Conservation (phyloP, 1,140 invertebrate species). For the Centruroides vittatus region DNA sequence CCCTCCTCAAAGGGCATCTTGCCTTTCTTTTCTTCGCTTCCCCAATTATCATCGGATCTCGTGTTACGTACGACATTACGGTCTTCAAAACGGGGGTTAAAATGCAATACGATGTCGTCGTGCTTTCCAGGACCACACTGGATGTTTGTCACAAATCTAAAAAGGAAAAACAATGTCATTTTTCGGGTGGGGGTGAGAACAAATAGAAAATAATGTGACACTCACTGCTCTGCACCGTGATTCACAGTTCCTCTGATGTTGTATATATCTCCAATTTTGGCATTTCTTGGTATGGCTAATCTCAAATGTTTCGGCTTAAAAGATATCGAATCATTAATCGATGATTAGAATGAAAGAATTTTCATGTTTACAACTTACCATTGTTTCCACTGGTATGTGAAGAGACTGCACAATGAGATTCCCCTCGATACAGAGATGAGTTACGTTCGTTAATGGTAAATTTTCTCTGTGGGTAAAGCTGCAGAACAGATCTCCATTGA, state of each 20-base stretch:
- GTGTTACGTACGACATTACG: conserved; percentile 10
- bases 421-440: conserved; percentile 13
- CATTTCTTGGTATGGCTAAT: conserved; percentile 6
- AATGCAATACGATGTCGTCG: conserved; percentile 12
- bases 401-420: conserved; percentile 8
- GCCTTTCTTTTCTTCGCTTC: conserved; percentile 5
- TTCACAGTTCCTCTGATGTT: conserved; percentile 7
- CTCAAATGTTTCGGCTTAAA: conserved; percentile 12
- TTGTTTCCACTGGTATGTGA: conserved; percentile 66
- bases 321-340: background rate
- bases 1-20: conserved; percentile 40
- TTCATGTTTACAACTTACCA: conserved; percentile 37
- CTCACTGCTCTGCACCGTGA: conserved; percentile 5
- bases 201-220: background rate
- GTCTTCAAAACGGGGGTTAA: conserved; percentile 13
- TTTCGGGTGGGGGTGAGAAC: too few species aligned
- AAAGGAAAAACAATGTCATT: background rate
- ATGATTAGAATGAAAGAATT: too few species aligned
- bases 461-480: conserved; percentile 13
- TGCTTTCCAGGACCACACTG: conserved; percentile 7
- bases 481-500: conserved; percentile 9
- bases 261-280: conserved; percentile 9
- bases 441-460: conserved; percentile 13
- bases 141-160: conserved; percentile 10
- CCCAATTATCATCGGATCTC: conserved; percentile 10